Percentiles rank a stretch among this genome's conserved stretches.
These are phyloP conservation scores for Neoniphon sammara DNA, from an alignment of 2,797 vertebrate genomes.

Conservation along the genomic window DNA sequence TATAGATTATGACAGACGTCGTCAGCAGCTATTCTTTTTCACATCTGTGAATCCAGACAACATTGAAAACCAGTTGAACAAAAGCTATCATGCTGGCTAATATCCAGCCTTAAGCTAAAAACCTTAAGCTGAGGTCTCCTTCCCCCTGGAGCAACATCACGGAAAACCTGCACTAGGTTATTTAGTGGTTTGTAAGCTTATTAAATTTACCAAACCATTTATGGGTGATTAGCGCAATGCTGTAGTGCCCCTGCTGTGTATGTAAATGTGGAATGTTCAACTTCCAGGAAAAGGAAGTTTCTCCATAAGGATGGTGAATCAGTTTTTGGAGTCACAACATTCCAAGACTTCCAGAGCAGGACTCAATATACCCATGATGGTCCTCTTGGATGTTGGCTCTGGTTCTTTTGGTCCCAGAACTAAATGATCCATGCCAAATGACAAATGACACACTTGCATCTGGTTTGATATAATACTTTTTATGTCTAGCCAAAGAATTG, in stretches of 20 bases:
- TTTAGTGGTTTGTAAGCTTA: slow-evolving; percentile 36
- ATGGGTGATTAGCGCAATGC: slow-evolving; percentile 17
- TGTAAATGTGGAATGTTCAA: slow-evolving; percentile 25
- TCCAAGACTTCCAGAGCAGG: slow-evolving; percentile 24
- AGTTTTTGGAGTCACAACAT: slow-evolving; percentile 30
- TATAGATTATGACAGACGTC: slow-evolving; percentile 38
- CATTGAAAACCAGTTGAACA: slow-evolving; percentile 46
- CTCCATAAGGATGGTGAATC: slow-evolving; percentile 23
- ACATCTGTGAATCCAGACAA: slow-evolving; percentile 37
- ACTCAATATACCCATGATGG: slow-evolving; percentile 13
- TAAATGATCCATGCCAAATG: slow-evolving; percentile 9
- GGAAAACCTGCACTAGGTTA: slow-evolving; percentile 22
- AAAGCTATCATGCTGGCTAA: slow-evolving; percentile 37
- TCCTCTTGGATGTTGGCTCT: not conserved
- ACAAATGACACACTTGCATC: slow-evolving; percentile 1
- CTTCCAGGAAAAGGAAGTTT: slow-evolving; percentile 13
- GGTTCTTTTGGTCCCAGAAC: slow-evolving; percentile 15
- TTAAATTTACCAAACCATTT: slow-evolving; percentile 36
- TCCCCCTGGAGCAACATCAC: slow-evolving; percentile 1
- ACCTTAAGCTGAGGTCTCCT: slow-evolving; percentile 34
- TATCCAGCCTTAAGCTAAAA: slow-evolving; percentile 38
- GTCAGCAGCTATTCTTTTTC: slow-evolving; percentile 50
- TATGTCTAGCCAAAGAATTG: not conserved
- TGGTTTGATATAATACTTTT: not conserved
- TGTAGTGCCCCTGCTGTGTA: slow-evolving; percentile 15